phyloP scores from a whole-genome alignment of 2,888 invertebrate species.

The Ferrisia virgata region DNA sequence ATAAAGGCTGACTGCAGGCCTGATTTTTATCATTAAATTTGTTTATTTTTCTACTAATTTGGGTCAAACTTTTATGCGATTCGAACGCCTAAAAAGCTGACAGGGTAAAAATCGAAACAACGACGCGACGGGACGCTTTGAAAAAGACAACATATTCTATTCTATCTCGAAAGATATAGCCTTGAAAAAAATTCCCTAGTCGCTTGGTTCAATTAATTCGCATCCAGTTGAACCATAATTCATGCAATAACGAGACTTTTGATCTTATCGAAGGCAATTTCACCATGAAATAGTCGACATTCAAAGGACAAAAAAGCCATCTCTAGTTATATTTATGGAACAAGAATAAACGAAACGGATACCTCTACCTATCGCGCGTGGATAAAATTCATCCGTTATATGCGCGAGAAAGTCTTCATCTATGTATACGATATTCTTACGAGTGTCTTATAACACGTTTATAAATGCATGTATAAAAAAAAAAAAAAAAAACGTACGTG shows the following conservation, averaged over 20 bases:
- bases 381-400: not conserved
- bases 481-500: not conserved
- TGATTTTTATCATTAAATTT: no score
- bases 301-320: not conserved
- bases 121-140: no score
- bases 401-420: not conserved
- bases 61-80: no score
- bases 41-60: no score
- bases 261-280: not conserved
- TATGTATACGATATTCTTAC: not conserved
- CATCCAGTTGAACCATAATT: not conserved
- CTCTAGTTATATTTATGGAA: not conserved
- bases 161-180: not conserved
- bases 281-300: not conserved
- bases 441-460: not conserved
- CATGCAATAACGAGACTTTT: not conserved
- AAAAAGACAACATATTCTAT: no score
- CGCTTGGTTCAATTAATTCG: not conserved
- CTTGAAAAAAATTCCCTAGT: not conserved
- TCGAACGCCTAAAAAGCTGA: no score
- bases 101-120: no score
- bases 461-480: not conserved
- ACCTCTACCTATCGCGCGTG: no score
- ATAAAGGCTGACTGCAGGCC: no score
- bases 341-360: not conserved